Evolutionary conservation across 2,888 invertebrate genomes (phyloP).

Genomic region (Aphrophora alni): DNA sequence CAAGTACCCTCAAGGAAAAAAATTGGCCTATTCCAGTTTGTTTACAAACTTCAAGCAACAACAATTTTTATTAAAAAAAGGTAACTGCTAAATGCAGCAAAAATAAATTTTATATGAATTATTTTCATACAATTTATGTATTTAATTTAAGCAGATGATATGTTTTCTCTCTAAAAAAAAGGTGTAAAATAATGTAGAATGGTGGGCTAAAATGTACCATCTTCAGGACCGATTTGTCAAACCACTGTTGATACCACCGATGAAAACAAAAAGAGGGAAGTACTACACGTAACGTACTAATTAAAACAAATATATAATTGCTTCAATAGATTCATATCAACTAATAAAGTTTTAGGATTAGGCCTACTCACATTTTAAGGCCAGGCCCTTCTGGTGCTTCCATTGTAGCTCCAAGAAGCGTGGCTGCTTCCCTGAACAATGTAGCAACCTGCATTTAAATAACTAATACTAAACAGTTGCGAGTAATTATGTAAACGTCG

Average conservation of each 20-base stretch:
- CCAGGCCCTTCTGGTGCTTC: conserved; percentile 55
- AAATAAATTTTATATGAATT: too few relatives aligned
- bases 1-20: too few relatives aligned
- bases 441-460: conserved; percentile 69
- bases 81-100: too few relatives aligned
- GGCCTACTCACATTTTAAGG: conserved; percentile 53
- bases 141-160: too few relatives aligned
- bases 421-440: conserved; percentile 71
- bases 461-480: conserved; percentile 41
- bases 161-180: too few relatives aligned
- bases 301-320: too few relatives aligned
- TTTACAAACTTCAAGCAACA: neutral
- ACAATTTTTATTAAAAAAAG: too few relatives aligned
- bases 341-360: conserved; percentile 31
- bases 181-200: too few relatives aligned
- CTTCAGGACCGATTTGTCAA: neutral
- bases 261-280: neutral
- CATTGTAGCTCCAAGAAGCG: conserved; percentile 69
- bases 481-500: neutral
- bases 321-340: neutral
- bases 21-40: neutral
- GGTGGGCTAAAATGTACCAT: too few relatives aligned
- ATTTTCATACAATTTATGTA: too few relatives aligned
- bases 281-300: too few relatives aligned
- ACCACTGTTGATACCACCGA: neutral